Evolutionary conservation across 2,888 invertebrate genomes (phyloP).

Genomic region (Eumacrocentrus americanus): DNA sequence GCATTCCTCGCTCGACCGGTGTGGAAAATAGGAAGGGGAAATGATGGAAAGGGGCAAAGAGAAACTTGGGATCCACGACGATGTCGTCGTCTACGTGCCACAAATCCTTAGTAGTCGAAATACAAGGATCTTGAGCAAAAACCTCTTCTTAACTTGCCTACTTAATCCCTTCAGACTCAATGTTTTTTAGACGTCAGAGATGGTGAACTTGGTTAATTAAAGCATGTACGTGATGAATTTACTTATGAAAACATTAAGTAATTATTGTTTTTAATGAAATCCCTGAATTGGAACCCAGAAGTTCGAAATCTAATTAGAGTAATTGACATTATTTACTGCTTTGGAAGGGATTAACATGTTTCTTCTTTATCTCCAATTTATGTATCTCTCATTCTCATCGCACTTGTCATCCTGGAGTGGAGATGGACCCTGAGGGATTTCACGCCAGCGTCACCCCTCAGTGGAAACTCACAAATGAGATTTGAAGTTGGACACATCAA

Average conservation of each 20-base stretch:
- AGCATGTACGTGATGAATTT: too few relatives aligned
- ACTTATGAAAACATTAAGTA: too few relatives aligned
- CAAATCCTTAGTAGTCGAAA: conserved; percentile 57
- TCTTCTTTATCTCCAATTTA: conserved; percentile 25
- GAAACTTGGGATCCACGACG: conserved; percentile 47
- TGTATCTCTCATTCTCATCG: conserved; percentile 12
- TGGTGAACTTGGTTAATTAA: too few relatives aligned
- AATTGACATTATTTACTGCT: too few relatives aligned
- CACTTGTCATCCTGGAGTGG: conserved; percentile 20
- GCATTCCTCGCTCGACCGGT: conserved; percentile 50
- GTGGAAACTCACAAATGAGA: conserved; percentile 6
- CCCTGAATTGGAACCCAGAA: too few relatives aligned
- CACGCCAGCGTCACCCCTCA: background rate
- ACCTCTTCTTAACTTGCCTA: too few relatives aligned
- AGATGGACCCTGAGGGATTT: conserved; percentile 8
- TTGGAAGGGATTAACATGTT: background rate
- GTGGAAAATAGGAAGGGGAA: conserved; percentile 10
- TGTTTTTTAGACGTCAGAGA: too few relatives aligned
- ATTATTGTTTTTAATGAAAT: too few relatives aligned
- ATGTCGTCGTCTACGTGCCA: conserved; percentile 59
- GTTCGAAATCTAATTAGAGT: too few relatives aligned
- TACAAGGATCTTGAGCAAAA: conserved; percentile 36
- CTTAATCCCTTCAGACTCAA: too few relatives aligned
- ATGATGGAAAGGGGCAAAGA: conserved; percentile 25
- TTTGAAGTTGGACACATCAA: background rate